Percentiles rank a stretch among this genome's conserved stretches.
Conservation (phyloP, 1,140 invertebrate genomes). For the Stegodyphus mimosarum region DNA sequence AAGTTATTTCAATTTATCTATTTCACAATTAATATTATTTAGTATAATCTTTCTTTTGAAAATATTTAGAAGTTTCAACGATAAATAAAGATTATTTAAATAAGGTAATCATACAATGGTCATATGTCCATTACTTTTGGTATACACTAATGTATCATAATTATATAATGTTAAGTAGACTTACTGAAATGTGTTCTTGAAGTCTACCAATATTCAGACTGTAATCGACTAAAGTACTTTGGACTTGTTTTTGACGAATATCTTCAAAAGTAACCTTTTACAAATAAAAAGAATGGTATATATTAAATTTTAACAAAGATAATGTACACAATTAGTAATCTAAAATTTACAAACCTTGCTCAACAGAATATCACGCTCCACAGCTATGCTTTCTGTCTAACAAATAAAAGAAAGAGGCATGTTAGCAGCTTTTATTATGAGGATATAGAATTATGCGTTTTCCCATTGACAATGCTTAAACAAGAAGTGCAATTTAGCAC, state of each 20-base stretch:
- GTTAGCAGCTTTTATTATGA: not conserved
- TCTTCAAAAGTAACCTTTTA: constrained; percentile 25
- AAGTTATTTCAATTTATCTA: no score
- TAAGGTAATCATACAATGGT: no score
- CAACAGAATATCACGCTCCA: constrained; percentile 30
- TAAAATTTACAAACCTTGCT: constrained; percentile 15
- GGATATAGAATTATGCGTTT: no score
- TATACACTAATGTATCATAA: not conserved
- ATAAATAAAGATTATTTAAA: no score
- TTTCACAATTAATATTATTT: no score
- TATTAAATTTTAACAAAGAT: not conserved
- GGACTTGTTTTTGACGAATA: constrained; percentile 41
- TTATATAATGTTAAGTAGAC: not conserved
- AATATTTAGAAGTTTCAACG: no score
- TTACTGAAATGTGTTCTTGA: constrained; percentile 42
- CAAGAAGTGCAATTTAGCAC: no score
- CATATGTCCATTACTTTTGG: no score
- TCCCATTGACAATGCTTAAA: no score
- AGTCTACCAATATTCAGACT: constrained; percentile 48
- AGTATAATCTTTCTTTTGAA: no score
- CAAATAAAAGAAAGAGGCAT: not conserved
- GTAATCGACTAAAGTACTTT: constrained; percentile 21
- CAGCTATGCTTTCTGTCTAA: constrained; percentile 30
- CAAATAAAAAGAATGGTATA: no score
- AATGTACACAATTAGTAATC: not conserved